A percentile compares a stretch with the other conserved stretches of the same genome.
phyloP scores from a whole-genome alignment of 2,113 vertebrate genomes.

The Chascanopsetta lugubris region DNA sequence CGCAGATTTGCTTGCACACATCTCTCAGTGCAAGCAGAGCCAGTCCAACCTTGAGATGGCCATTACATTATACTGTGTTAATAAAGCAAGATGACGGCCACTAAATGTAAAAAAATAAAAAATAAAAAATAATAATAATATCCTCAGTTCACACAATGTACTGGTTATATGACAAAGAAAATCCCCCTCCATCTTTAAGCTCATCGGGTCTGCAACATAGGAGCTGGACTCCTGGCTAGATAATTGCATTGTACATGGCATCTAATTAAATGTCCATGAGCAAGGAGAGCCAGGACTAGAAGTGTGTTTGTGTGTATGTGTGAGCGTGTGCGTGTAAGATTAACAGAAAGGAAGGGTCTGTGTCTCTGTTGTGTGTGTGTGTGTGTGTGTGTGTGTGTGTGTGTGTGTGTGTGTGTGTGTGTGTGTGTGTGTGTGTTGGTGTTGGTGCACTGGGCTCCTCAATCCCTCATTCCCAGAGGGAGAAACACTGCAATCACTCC shows the following conservation, averaged over 20 bases:
- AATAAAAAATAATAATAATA: no score
- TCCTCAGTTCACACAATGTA: slow-evolving; percentile 1
- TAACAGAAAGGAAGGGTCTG: slow-evolving; percentile 20
- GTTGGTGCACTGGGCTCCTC: slow-evolving; percentile 50
- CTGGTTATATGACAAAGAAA: slow-evolving; percentile 49
- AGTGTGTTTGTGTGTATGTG: slow-evolving; percentile 16
- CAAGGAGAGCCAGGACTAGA: slow-evolving; percentile 59
- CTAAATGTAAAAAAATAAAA: slow-evolving; percentile 19
- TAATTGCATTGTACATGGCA: slow-evolving; percentile 80
- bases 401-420: slow-evolving; percentile 15
- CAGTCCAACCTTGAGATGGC: slow-evolving; percentile 11
- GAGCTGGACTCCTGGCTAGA: slow-evolving; percentile 66
- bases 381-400: no score
- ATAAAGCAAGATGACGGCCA: slow-evolving; percentile 20
- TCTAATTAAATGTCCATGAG: slow-evolving; percentile 82
- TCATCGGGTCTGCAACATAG: slow-evolving; percentile 55
- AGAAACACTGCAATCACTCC: slow-evolving; percentile 81
- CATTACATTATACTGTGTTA: slow-evolving; percentile 11
- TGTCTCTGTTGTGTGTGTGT: slow-evolving; percentile 3
- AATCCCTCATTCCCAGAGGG: slow-evolving; percentile 64
- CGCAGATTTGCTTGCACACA: slow-evolving; percentile 24
- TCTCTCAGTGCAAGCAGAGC: slow-evolving; percentile 22
- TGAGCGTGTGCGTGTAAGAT: background rate
- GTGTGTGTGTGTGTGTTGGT: slow-evolving; percentile 30
- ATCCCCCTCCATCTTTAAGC: slow-evolving; percentile 53